A percentile compares a stretch with the other conserved stretches of the same genome.
Evolutionary conservation across 2,797 vertebrate species (phyloP).

Genomic region (Mus minutoides): DNA sequence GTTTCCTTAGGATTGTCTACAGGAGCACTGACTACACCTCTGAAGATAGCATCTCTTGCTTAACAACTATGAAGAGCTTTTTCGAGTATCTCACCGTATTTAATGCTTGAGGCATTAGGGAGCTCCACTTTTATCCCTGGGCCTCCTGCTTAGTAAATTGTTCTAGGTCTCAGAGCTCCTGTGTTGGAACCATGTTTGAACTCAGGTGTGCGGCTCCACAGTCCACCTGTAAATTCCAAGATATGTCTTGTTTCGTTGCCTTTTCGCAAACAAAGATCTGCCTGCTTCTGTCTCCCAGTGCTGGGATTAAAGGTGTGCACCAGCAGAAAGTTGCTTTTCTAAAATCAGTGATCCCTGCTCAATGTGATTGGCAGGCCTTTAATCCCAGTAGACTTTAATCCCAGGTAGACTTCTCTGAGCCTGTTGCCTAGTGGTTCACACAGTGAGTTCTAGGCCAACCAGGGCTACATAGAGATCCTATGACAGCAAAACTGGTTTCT

Average conservation of each 20-base stretch:
- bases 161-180: not conserved
- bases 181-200: not conserved
- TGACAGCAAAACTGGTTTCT: not conserved
- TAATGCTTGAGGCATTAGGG: not conserved
- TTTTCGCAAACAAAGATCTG: constrained; percentile 5
- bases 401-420: not conserved
- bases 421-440: not conserved
- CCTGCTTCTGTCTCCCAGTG: not conserved
- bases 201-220: not conserved
- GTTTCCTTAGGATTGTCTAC: not conserved
- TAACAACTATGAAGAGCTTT: not conserved
- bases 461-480: not conserved
- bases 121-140: not conserved
- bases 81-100: not conserved
- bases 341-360: not conserved
- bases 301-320: not conserved
- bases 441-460: not conserved
- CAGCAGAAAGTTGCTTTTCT: not conserved
- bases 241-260: not conserved
- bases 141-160: not conserved
- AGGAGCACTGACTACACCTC: not conserved
- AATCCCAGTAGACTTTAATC: not conserved
- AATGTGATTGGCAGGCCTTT: too few relatives aligned
- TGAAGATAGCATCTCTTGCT: not conserved
- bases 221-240: not conserved